These are phyloP conservation scores for Gopherus evgoodei DNA, from an alignment of 2,113 vertebrate species.

Conservation along the genomic window DNA sequence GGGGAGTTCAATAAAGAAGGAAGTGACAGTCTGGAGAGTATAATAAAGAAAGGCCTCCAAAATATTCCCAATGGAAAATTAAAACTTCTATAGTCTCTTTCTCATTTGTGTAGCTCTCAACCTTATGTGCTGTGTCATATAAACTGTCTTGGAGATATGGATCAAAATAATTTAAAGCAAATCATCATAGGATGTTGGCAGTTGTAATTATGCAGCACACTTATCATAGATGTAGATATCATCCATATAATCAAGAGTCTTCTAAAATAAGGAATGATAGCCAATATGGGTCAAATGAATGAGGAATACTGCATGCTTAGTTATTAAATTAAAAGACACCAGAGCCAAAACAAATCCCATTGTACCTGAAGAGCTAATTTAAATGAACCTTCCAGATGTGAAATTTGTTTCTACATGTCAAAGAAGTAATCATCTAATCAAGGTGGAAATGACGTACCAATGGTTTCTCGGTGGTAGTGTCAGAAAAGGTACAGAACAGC, in stretches of 20 bases:
- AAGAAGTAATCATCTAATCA: not conserved
- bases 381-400: not conserved
- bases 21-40: not conserved
- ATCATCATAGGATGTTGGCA: not conserved
- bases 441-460: not conserved
- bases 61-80: not conserved
- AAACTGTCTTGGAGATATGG: not conserved
- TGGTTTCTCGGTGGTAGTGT: not conserved
- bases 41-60: not conserved
- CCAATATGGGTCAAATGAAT: not conserved
- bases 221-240: not conserved
- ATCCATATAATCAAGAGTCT: not conserved
- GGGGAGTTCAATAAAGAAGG: not conserved
- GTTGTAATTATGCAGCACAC: not conserved
- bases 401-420: not conserved
- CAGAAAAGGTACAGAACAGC: not conserved
- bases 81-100: not conserved
- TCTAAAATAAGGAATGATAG: not conserved
- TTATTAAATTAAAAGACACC: conserved; percentile 1
- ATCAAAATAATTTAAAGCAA: conserved; percentile 8
- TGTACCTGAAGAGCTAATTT: not conserved
- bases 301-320: not conserved
- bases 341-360: not conserved
- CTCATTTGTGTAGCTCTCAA: not conserved
- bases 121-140: not conserved